Percentiles rank a stretch among this genome's conserved stretches.
phyloP scores from a whole-genome alignment of 1,140 invertebrate genomes.

The Pseudachorutes palmiensis region DNA sequence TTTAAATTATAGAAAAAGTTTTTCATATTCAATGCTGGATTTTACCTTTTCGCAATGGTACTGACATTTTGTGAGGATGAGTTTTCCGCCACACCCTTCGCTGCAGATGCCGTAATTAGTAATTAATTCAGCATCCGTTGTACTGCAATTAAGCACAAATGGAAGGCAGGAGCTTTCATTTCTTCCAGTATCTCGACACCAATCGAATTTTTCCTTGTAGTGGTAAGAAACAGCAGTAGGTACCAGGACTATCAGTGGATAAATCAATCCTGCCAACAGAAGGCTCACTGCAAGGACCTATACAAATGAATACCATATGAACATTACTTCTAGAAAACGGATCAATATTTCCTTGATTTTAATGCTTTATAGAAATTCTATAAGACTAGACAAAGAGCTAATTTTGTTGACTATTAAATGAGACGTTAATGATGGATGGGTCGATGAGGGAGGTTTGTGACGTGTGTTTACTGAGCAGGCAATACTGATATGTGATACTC shows the following conservation, averaged over 20 bases:
- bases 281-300: slow-evolving; percentile 31
- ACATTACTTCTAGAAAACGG: too few relatives aligned
- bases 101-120: slow-evolving; percentile 23
- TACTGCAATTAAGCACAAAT: slow-evolving; percentile 23
- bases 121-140: slow-evolving; percentile 24
- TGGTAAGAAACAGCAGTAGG: slow-evolving; percentile 25
- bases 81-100: slow-evolving; percentile 27
- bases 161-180: slow-evolving; percentile 29
- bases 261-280: slow-evolving; percentile 29
- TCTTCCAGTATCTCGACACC: slow-evolving; percentile 13
- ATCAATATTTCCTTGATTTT: too few relatives aligned
- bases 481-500: neutral
- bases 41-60: slow-evolving; percentile 10
- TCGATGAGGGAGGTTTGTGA: neutral
- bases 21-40: too few relatives aligned
- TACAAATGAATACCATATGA: neutral
- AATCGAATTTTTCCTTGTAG: slow-evolving; percentile 18
- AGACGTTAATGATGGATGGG: neutral
- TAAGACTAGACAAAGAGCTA: too few relatives aligned
- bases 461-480: neutral
- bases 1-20: neutral
- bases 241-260: slow-evolving; percentile 31
- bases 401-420: too few relatives aligned
- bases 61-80: slow-evolving; percentile 30
- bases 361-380: too few relatives aligned